A percentile compares a stretch with the other conserved stretches of the same genome.
Conservation (phyloP, 2,113 vertebrate species). For the Herpailurus yagouaroundi region DNA sequence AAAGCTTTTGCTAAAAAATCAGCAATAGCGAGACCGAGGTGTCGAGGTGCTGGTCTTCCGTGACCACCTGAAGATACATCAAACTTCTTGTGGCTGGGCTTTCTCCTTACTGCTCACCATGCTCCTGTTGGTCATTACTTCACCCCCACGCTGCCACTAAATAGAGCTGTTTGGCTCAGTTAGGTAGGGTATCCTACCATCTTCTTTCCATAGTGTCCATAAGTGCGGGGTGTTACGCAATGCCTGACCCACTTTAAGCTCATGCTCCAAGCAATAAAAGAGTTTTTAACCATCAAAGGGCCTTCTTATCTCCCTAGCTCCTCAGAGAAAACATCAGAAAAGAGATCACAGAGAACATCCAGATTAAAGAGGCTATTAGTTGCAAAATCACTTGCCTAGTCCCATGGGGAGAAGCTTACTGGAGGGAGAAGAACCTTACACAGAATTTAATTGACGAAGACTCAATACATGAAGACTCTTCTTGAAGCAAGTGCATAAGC, state of each 20-base stretch:
- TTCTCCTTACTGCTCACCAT: neutral
- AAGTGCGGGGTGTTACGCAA: neutral
- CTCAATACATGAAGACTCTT: neutral
- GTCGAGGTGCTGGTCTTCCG: neutral
- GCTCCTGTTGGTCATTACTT: neutral
- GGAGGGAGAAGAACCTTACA: neutral
- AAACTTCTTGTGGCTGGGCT: neutral
- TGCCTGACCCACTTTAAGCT: neutral
- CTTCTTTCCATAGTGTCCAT: neutral
- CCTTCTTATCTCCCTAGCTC: neutral
- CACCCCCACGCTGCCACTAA: neutral
- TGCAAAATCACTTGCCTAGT: neutral
- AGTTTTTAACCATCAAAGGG: slow-evolving; percentile 22
- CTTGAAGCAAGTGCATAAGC: neutral
- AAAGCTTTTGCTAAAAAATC: neutral
- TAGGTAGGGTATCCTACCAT: neutral
- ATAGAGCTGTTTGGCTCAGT: neutral
- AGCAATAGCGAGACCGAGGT: neutral
- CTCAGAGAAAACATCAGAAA: slow-evolving; percentile 33
- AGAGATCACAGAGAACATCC: slow-evolving; percentile 6
- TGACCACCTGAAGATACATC: neutral
- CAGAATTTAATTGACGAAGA: neutral
- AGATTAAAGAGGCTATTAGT: slow-evolving; percentile 23
- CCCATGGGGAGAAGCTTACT: neutral
- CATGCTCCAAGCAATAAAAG: neutral